Base-by-base conservation (phyloP, 2,113 vertebrate genomes). In the Parus major region DNA sequence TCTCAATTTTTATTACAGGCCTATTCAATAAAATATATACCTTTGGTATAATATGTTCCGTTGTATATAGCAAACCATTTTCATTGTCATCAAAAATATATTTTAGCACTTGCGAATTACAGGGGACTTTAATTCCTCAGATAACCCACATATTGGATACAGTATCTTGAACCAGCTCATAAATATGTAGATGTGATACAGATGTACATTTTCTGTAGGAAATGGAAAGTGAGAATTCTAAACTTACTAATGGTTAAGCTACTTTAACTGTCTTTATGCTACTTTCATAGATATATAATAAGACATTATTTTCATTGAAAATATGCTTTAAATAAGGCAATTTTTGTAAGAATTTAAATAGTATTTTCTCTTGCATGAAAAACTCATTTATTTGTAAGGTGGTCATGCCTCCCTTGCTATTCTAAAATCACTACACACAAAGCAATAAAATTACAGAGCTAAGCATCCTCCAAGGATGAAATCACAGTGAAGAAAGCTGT, bases 401-500 rank as follows among this genome's bases (percentile, higher is more conserved):
- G 50, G 41, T 93, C 80, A 75, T 82, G 76, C 91, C 84, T 87
- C 77, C 75, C 23, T 90, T 85, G 33, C 29, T 89, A 56, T 59
- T 91, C 76, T 88, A 57, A 91, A 95, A 91, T 91, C 49, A 88
- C 82, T 91, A 95, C 23, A 59, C 69, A 91, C 15, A 79, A 97
- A 97, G 79, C 92, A 92, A 95, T 82, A 95, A 52, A 93, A 88
- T 86, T 92, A 92, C 75, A 94, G 86, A 94, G 73, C 72, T 91
- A 88, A 86, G 81, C 84, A 96, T 96, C 96, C 94, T 94, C 50
- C 71, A 81, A 92, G 94, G 94, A 96, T 95, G 95, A 95, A 91
- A 93, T 95, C 95, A 95, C 92, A 97, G 95, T 92, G 95, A 96
- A 92, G 78, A 93, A 95, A 97, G 93, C 94, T 94, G 95, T 95